phyloP scores from a whole-genome alignment of 2,888 invertebrate genomes.

The Limnephilus lunatus region DNA sequence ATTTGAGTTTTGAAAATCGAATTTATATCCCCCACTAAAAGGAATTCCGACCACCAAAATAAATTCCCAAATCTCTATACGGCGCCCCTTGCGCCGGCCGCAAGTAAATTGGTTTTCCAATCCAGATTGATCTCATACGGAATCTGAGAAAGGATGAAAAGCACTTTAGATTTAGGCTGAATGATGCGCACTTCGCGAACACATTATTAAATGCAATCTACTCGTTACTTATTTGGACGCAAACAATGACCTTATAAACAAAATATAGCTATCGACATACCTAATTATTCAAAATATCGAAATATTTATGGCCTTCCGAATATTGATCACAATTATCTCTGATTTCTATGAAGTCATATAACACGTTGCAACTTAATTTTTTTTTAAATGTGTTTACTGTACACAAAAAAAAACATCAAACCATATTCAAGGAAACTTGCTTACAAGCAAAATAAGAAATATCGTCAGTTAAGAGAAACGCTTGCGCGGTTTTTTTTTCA shows the following conservation, averaged over 20 bases:
- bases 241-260: not conserved
- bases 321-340: not conserved
- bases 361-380: no score
- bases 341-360: no score
- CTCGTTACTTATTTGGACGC: not conserved
- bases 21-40: slow-evolving; percentile 40
- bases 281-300: not conserved
- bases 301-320: not conserved
- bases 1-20: slow-evolving; percentile 32
- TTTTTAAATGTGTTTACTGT: no score
- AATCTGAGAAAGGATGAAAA: slow-evolving; percentile 4
- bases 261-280: not conserved
- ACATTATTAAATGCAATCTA: not conserved
- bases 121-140: not conserved
- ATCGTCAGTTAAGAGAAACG: no score
- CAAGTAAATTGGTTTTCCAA: not conserved
- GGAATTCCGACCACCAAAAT: slow-evolving; percentile 11
- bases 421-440: no score
- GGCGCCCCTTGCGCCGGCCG: not conserved
- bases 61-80: slow-evolving; percentile 15
- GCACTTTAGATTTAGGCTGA: not conserved
- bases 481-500: no score
- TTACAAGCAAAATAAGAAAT: no score
- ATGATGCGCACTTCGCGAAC: not conserved
- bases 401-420: no score